phyloP scores from a whole-genome alignment of 2,113 vertebrate species.

The Cottus gobio region DNA sequence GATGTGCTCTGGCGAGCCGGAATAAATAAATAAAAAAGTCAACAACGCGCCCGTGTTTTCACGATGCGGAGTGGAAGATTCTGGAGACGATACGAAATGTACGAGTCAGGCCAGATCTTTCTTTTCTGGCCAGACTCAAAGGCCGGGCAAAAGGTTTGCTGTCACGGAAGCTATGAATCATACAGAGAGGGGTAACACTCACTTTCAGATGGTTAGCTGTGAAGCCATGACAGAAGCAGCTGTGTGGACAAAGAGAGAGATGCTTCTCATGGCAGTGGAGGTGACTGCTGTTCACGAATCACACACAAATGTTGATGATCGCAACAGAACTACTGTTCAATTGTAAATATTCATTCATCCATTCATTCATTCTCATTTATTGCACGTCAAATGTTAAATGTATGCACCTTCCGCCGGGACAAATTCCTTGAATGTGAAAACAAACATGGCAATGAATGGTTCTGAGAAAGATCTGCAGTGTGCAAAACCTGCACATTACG shows the following conservation, averaged over 20 bases:
- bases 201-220: background rate
- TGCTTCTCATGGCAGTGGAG: too few relatives aligned
- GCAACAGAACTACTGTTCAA: too few relatives aligned
- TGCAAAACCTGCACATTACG: background rate
- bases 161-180: too few relatives aligned
- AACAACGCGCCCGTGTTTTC: background rate
- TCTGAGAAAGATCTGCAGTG: too few relatives aligned
- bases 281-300: background rate
- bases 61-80: background rate
- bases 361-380: too few relatives aligned
- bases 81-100: background rate
- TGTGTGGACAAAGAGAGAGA: background rate
- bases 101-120: too few relatives aligned
- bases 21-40: background rate
- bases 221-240: background rate
- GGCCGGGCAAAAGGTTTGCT: background rate
- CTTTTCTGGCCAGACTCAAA: background rate
- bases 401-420: too few relatives aligned
- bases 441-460: too few relatives aligned
- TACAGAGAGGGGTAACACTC: too few relatives aligned
- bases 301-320: background rate
- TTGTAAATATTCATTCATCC: too few relatives aligned
- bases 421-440: too few relatives aligned
- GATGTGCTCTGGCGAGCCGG: background rate
- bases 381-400: too few relatives aligned